Evolutionary conservation across 2,888 invertebrate genomes (phyloP), one percentile per base, ranked within the genome.

Genomic region (Uloborus plumipes): DNA sequence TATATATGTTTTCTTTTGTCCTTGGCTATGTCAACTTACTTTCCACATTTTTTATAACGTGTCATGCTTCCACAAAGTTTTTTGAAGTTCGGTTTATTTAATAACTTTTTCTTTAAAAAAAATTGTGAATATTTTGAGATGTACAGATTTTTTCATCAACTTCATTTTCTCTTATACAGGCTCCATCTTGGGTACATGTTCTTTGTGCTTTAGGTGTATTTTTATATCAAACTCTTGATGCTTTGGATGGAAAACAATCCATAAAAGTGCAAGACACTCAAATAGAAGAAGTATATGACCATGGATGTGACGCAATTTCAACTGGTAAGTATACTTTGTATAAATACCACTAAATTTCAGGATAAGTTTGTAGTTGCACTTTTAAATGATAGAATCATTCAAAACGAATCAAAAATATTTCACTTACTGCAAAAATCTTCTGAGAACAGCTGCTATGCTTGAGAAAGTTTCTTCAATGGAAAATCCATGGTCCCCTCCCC

Each of bases 181-280:
- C 95, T 70, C 99, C 99, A 70, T 91, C 94, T 87, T 98, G 98
- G 98, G 93, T 96, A 9, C 97, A 95, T 89, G 92, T 95, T 14
- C 89, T 97, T 1, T 98, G 97, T 89, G 98, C 95, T 0, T 88
- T 97, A 31, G 99, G 99, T 15, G 92, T 99, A 84, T 99, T 99
- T 90, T 90, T 97, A 78, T 99, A 99, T 91, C 99, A 99, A 91
- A 97, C 97, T 88, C 91, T 99, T 87, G 99, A 99, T 90, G 99
- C 99, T 66, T 97, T 99, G 83, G 99, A 99, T 90, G 99, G 99
- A 66, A 99, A 99, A 90, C 99, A 99, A 90, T 99, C 99, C 0
- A 92, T 99, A 86, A 92, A 99, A 88, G 99, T 99, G 18, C 94
- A 94, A 86, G 95, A 95, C 86, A 94, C 94, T 67, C 98, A 99